Base-by-base conservation (phyloP, 2,888 invertebrate genomes). In the Lamellibrachia columna region DNA sequence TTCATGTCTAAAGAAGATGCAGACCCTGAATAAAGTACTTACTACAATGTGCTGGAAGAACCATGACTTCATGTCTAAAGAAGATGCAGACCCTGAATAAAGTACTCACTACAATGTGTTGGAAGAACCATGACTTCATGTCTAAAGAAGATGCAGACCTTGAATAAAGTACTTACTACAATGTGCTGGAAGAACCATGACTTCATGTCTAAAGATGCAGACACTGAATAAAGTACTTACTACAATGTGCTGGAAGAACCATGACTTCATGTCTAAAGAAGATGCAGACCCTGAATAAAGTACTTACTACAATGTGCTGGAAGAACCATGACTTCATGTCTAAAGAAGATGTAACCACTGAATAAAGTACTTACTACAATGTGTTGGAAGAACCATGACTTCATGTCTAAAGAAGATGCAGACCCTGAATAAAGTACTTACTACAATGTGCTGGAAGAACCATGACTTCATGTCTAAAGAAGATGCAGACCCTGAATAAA, bases 181-280 rank as follows among this genome's bases (percentile, higher is more conserved):
- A 97, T 96, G 93, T 97, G 96, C 93, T 97, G 96, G 94, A 97
- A 97, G 52, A 97, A 95, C 97, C 97, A 97, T 4, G 96, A 95
- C 93, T 96, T 96, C 96, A 97, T 96, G 75, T 96, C 95, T 93
- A 96, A 96, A 28, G 97, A 97, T 93, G 95, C 95, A 40, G 1
- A 40, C 40, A 0, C 40, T 40, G 1, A 40, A 40, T 40, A 40
- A 40, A 40, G 40, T 40, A 92, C 94, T 93, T 93, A 96, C 96
- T 94, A 96, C 96, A 92, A 97, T 96, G 93, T 97, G 96, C 93
- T 97, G 96, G 94, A 97, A 97, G 52, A 97, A 95, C 97, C 97
- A 97, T 4, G 96, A 95, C 93, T 96, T 96, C 96, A 97, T 96
- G 75, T 96, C 95, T 93, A 96, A 96, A 40, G 97, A 97, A 7